phyloP scores from a whole-genome alignment of 2,797 vertebrate species.

The Gobionotothen gibberifrons region DNA sequence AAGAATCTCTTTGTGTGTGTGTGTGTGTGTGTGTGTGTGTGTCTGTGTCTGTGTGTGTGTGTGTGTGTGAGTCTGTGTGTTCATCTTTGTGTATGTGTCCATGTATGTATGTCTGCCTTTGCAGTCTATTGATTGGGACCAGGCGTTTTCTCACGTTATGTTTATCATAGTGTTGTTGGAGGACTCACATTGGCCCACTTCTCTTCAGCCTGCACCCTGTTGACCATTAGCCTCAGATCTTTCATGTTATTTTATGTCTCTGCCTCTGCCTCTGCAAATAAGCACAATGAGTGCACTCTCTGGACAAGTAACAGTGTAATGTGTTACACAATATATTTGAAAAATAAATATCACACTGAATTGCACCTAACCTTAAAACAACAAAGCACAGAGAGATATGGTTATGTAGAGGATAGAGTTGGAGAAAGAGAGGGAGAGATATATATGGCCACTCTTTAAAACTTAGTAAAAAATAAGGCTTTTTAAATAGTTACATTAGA shows the following conservation, averaged over 20 bases:
- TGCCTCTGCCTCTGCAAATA: constrained; percentile 32
- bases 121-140: constrained; percentile 25
- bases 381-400: background rate
- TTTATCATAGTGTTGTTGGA: constrained; percentile 25
- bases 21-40: background rate
- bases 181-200: constrained; percentile 46
- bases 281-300: constrained; percentile 8
- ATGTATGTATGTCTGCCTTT: constrained; percentile 22
- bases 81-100: constrained; percentile 14
- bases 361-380: constrained; percentile 36
- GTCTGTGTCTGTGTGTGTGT: background rate
- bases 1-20: constrained; percentile 11
- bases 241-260: constrained; percentile 19
- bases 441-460: background rate
- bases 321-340: constrained; percentile 9
- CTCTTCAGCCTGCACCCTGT: constrained; percentile 20
- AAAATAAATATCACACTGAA: constrained; percentile 11
- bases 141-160: constrained; percentile 19
- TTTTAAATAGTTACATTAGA: no score
- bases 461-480: background rate
- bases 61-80: background rate
- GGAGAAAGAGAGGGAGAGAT: background rate
- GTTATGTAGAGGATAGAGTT: constrained; percentile 2
- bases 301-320: constrained; percentile 1
- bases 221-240: constrained; percentile 39